Evolutionary conservation across 2,888 invertebrate genomes (phyloP).

Genomic region (Chironomus riparius): DNA sequence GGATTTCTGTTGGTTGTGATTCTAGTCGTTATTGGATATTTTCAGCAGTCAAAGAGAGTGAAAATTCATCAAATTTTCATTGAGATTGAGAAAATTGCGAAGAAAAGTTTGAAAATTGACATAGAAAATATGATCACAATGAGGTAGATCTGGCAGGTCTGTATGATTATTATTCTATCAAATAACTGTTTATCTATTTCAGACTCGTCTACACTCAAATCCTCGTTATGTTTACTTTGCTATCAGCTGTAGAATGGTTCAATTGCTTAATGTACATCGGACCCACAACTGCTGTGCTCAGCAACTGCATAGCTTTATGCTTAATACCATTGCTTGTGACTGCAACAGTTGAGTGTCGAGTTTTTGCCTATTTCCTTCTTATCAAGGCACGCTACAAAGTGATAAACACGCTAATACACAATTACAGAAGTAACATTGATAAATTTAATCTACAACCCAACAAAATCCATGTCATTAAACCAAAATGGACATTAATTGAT

Average conservation of each 20-base stretch:
- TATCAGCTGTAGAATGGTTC: background rate
- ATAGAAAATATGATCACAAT: constrained; percentile 4
- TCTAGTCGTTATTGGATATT: background rate
- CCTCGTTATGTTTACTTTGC: background rate
- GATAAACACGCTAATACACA: constrained; percentile 14
- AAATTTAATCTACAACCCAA: background rate
- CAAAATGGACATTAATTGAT: too few species aligned
- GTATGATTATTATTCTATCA: background rate
- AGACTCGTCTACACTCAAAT: background rate
- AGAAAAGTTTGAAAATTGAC: background rate
- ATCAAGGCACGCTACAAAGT: constrained; percentile 4
- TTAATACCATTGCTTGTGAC: constrained; percentile 17
- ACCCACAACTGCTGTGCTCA: background rate
- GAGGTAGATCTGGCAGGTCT: background rate
- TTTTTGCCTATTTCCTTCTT: constrained; percentile 14
- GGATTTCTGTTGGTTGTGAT: background rate
- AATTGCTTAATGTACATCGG: constrained; percentile 3
- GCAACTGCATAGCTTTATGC: constrained; percentile 2
- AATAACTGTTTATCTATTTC: background rate
- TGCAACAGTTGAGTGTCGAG: constrained; percentile 12
- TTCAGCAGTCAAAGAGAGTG: background rate
- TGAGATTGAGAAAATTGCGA: background rate
- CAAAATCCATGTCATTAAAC: background rate
- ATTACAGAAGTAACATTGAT: background rate
- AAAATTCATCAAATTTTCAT: background rate